phyloP scores from a whole-genome alignment of 2,113 vertebrate genomes.

The Mus pahari region DNA sequence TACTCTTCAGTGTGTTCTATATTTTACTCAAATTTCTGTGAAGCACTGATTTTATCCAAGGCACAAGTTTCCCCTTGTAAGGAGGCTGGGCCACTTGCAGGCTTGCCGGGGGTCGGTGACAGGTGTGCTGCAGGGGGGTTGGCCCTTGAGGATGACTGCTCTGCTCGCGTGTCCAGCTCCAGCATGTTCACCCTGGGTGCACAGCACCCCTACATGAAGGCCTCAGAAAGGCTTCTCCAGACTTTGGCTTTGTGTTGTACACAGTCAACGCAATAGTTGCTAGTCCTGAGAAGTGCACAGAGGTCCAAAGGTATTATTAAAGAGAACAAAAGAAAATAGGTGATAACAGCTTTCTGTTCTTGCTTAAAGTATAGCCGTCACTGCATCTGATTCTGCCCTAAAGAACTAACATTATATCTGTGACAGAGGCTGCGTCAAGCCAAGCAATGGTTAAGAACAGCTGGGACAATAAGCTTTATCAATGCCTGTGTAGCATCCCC shows the following conservation, averaged over 20 bases:
- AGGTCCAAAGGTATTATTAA: slow-evolving; percentile 71
- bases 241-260: slow-evolving; percentile 54
- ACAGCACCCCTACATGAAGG: slow-evolving; percentile 27
- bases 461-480: slow-evolving; percentile 78
- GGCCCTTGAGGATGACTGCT: neutral
- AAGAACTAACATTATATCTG: slow-evolving; percentile 70
- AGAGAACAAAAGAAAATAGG: slow-evolving; percentile 70
- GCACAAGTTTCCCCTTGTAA: neutral
- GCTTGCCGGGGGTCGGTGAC: neutral
- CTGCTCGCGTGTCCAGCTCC: slow-evolving; percentile 17
- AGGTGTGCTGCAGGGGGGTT: neutral
- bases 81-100: neutral
- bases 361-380: slow-evolving; percentile 76
- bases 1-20: neutral
- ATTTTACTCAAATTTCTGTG: slow-evolving; percentile 34
- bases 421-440: slow-evolving; percentile 82
- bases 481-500: slow-evolving; percentile 67
- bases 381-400: slow-evolving; percentile 77
- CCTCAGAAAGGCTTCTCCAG: slow-evolving; percentile 55
- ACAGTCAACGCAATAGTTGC: slow-evolving; percentile 74
- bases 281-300: slow-evolving; percentile 57
- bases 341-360: slow-evolving; percentile 80
- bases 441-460: slow-evolving; percentile 81
- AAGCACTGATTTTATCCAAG: neutral
- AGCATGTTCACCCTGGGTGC: neutral